Conservation (phyloP, 1,140 invertebrate genomes). For the Pomacea maculata region DNA sequence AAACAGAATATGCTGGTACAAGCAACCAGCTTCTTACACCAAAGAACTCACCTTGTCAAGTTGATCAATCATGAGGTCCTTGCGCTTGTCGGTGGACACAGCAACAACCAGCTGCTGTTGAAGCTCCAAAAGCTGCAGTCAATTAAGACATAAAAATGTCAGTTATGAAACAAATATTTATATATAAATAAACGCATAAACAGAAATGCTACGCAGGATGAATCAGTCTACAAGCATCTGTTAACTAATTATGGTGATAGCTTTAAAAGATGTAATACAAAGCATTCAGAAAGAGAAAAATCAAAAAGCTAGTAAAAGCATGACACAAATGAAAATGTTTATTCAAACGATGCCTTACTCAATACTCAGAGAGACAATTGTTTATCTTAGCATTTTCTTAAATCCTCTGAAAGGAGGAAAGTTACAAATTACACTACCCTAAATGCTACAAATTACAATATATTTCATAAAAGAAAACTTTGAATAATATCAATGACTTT, state of each 20-base stretch:
- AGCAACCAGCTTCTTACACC: not conserved
- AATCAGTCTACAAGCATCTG: not conserved
- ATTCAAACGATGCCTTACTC: not conserved
- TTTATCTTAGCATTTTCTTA: no score
- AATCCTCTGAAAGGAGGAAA: no score
- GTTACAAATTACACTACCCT: no score
- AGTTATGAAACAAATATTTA: not conserved
- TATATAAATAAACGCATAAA: not conserved
- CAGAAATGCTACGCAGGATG: not conserved
- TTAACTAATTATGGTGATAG: not conserved
- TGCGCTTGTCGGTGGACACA: conserved; percentile 57
- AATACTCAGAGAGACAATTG: no score
- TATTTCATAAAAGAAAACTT: no score
- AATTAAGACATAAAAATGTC: not conserved
- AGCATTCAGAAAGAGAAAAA: not conserved
- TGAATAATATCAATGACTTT: no score
- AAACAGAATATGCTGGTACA: no score
- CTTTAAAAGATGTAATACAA: no score
- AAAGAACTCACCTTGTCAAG: conserved; percentile 52
- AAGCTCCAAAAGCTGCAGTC: conserved; percentile 50
- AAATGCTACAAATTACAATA: no score
- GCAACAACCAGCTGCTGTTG: conserved; percentile 60
- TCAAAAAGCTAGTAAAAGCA: not conserved
- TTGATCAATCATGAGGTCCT: conserved; percentile 62
- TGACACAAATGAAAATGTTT: not conserved